A percentile compares a stretch with the other conserved stretches of the same genome.
phyloP scores from a whole-genome alignment of 2,797 vertebrate genomes.

The Notolepis coatsorum region DNA sequence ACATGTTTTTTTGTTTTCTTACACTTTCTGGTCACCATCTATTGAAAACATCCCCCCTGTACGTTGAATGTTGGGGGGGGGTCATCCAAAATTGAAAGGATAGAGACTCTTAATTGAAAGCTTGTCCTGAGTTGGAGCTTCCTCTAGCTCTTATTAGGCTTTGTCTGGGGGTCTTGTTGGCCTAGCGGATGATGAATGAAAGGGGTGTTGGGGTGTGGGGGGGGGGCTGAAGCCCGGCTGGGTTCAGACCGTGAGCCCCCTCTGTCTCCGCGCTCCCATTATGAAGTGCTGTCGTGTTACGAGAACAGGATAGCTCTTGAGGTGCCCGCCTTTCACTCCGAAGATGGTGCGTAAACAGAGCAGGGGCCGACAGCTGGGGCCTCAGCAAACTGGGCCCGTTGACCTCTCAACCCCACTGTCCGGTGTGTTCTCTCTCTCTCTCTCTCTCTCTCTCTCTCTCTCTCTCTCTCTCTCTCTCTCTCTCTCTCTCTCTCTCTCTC shows the following conservation, averaged over 20 bases:
- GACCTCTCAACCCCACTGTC: constrained; percentile 84
- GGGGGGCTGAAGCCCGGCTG: constrained; percentile 38
- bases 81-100: constrained; percentile 51
- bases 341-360: constrained; percentile 81
- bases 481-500: no score
- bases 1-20: constrained; percentile 34
- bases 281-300: constrained; percentile 70
- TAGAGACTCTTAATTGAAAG: no score
- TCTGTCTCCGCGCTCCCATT: constrained; percentile 59
- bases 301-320: constrained; percentile 79
- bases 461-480: no score
- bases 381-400: constrained; percentile 82
- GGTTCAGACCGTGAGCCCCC: constrained; percentile 53
- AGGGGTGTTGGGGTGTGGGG: constrained; percentile 24
- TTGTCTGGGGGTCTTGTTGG: constrained; percentile 55
- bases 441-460: no score
- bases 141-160: constrained; percentile 64
- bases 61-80: constrained; percentile 7
- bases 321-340: constrained; percentile 76
- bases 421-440: no score
- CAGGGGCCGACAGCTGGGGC: constrained; percentile 79
- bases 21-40: constrained; percentile 30
- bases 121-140: constrained; percentile 67
- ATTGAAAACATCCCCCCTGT: constrained; percentile 3
- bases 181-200: constrained; percentile 66